A percentile compares a stretch with the other conserved stretches of the same genome.
These are phyloP conservation scores for Melanophora roralis DNA, from an alignment of 2,888 invertebrate genomes.

Conservation along the genomic window DNA sequence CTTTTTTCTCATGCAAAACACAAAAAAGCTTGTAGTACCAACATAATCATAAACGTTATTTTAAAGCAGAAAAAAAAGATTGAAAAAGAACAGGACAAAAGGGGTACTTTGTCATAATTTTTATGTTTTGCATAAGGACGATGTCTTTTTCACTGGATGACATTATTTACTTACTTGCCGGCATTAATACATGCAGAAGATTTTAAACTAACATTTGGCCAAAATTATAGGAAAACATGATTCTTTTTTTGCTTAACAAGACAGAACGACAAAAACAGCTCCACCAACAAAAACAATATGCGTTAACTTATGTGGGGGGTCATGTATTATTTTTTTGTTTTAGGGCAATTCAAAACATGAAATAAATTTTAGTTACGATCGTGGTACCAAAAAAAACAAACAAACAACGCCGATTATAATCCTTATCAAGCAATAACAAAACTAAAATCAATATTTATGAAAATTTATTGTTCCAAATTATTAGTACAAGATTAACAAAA, in stretches of 20 bases:
- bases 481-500: constrained; percentile 28
- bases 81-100: constrained; percentile 6
- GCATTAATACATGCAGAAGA: constrained; percentile 34
- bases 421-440: constrained; percentile 9
- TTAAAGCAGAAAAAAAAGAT: neutral
- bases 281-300: constrained; percentile 11
- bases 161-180: constrained; percentile 63
- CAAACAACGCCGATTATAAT: constrained; percentile 35
- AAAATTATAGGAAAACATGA: neutral
- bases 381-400: constrained; percentile 27
- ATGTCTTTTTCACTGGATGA: constrained; percentile 64
- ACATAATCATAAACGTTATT: constrained; percentile 33
- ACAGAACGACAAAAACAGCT: neutral
- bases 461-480: constrained; percentile 57
- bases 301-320: constrained; percentile 62
- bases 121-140: constrained; percentile 64
- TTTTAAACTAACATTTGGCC: constrained; percentile 33
- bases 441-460: constrained; percentile 47
- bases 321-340: constrained; percentile 61
- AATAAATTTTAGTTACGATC: constrained; percentile 55
- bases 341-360: constrained; percentile 53
- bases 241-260: constrained; percentile 8
- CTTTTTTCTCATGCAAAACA: neutral
- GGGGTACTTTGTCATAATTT: constrained; percentile 65
- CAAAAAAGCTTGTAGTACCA: constrained; percentile 4